Base-by-base conservation (phyloP, 2,113 vertebrate genomes). In the Myodes glareolus region DNA sequence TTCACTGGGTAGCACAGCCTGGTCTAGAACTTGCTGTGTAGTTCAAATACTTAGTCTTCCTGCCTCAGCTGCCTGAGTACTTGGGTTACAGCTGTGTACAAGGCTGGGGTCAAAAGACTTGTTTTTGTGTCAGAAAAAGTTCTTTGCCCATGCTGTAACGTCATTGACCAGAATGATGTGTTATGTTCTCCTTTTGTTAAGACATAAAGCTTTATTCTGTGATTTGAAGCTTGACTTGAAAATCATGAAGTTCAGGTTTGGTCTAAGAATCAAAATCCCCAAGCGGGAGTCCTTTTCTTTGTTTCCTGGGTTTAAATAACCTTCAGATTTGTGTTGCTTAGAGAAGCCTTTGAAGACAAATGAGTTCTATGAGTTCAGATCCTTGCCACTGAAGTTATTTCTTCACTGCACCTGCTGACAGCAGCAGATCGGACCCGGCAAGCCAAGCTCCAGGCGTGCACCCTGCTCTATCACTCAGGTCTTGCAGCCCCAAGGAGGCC, bases 171-270 rank as follows among this genome's bases (percentile, higher is more conserved):
- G 27, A 36, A 70, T 36, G 11, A 68, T 61, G 1, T 36, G 45
- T 61, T 61, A 1, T 19, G 39, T 36, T 77, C 72, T 72, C 5
- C 36, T 72, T 89, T 96, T 91, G 47, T 89, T 45, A 67, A 77
- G 67, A 73, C 7, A 29, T 25, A 25, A 14, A 92, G 36, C 13
- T 21, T 81, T 92, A 73, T 94, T 95, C 68, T 86, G 31, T 90
- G 73, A 77, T 77, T 84, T 91, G 23, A 92, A 87, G 33, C 11
- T 92, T 94, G 88, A 2, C 10, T 90, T 96, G 68, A 92, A 88
- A 94, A 88, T 89, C 63, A 39, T 72, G 19, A 89, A 67, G 19
- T 27, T 97, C 78, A 90, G 27, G 17, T 96, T 94, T 97, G 75
- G 19, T 45, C 75, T 33, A 47, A 23, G 76, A 70, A 65, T 33